These are phyloP conservation scores for Rhabdomys pumilio DNA, from an alignment of 2,797 vertebrate species.

Conservation along the genomic window DNA sequence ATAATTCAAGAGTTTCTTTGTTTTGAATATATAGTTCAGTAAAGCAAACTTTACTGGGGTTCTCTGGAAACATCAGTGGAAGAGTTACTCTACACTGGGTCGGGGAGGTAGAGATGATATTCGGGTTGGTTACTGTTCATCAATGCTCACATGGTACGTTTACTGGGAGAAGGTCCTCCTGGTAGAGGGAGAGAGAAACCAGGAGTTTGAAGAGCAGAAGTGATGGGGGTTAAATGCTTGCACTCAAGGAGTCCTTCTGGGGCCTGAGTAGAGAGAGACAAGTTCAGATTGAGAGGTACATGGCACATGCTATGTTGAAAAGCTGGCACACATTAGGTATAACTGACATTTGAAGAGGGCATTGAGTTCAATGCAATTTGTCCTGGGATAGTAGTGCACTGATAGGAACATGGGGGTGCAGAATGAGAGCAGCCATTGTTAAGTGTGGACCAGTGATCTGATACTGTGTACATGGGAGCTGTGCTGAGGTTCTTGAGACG, in stretches of 20 bases:
- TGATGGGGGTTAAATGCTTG: background rate
- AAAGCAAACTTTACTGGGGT: background rate
- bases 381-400: background rate
- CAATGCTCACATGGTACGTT: background rate
- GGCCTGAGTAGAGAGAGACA: background rate
- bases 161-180: background rate
- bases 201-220: background rate
- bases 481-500: background rate
- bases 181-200: background rate
- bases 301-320: background rate
- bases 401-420: background rate
- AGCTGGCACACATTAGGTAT: background rate
- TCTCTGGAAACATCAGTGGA: background rate
- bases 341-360: background rate
- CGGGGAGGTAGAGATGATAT: background rate
- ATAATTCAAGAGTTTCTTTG: background rate
- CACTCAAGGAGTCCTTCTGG: background rate
- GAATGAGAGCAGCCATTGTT: background rate
- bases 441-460: accelerated
- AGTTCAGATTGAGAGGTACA: background rate
- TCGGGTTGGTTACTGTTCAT: background rate
- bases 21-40: background rate
- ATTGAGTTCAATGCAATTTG: background rate
- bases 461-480: background rate
- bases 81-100: background rate